Percentiles rank a stretch among this genome's conserved stretches.
Conservation (phyloP, 2,888 invertebrate species). For the Emmelina monodactyla region DNA sequence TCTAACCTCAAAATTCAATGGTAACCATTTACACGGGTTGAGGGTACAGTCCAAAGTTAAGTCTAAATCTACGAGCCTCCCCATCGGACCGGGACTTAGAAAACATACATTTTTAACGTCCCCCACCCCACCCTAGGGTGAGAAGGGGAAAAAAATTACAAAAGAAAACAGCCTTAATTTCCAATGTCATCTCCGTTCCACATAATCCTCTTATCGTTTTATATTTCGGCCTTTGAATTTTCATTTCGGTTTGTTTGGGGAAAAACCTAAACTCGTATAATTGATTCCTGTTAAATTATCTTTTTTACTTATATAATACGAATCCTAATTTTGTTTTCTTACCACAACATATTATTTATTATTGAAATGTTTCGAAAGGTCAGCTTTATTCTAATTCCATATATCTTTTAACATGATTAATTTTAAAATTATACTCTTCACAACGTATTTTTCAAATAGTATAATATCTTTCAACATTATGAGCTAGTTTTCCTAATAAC, state of each 20-base stretch:
- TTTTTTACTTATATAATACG: slow-evolving; percentile 4
- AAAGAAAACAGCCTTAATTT: slow-evolving; percentile 67
- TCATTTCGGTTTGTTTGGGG: slow-evolving; percentile 64
- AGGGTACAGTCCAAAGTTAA: too few species aligned
- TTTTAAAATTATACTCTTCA: too few species aligned
- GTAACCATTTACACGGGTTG: too few species aligned
- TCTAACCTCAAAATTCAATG: too few species aligned
- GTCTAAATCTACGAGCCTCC: background rate
- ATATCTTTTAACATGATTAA: too few species aligned
- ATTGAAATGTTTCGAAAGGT: too few species aligned
- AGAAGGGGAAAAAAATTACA: slow-evolving; percentile 61
- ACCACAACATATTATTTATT: too few species aligned
- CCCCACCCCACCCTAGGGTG: slow-evolving; percentile 41
- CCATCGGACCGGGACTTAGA: slow-evolving; percentile 29
- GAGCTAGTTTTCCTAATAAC: slow-evolving; percentile 7
- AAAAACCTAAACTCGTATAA: slow-evolving; percentile 38
- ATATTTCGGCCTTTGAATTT: slow-evolving; percentile 64
- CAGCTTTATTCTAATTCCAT: too few species aligned
- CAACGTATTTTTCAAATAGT: too few species aligned
- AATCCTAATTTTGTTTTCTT: too few species aligned
- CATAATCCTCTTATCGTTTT: slow-evolving; percentile 66
- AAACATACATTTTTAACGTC: slow-evolving; percentile 62
- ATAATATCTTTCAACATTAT: too few species aligned
- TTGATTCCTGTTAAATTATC: slow-evolving; percentile 30
- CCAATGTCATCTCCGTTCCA: slow-evolving; percentile 66